Conservation (phyloP, 2,888 invertebrate genomes). For the Diachrysia chrysitis region DNA sequence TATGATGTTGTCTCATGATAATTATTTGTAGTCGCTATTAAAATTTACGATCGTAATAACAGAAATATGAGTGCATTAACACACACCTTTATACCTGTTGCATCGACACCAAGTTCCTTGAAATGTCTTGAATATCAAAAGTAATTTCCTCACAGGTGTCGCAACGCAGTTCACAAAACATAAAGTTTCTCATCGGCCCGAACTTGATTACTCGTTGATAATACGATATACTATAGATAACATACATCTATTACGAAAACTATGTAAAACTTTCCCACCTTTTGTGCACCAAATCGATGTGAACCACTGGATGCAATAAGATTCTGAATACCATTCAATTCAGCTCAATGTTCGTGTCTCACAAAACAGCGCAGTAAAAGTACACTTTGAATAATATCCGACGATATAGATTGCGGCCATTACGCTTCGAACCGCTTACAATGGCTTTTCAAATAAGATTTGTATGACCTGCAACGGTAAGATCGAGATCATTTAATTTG, state of each 20-base stretch:
- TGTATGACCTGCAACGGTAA: slow-evolving; percentile 21
- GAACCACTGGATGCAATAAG: slow-evolving; percentile 56
- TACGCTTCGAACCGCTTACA: slow-evolving; percentile 39
- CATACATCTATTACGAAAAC: slow-evolving; percentile 42
- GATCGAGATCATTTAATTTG: slow-evolving; percentile 65
- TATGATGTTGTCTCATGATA: not conserved
- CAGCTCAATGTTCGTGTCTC: slow-evolving; percentile 44
- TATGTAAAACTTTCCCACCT: slow-evolving; percentile 61
- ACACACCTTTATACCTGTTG: not conserved
- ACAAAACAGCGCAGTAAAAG: slow-evolving; percentile 54
- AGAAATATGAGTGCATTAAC: slow-evolving; percentile 34
- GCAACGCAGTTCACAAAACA: slow-evolving; percentile 24
- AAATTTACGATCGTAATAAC: not conserved
- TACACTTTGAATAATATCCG: slow-evolving; percentile 49
- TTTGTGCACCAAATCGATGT: slow-evolving; percentile 53
- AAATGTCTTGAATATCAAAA: slow-evolving; percentile 4
- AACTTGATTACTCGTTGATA: slow-evolving; percentile 28
- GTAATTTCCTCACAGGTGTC: not conserved
- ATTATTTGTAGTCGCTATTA: not conserved
- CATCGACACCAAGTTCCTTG: not conserved
- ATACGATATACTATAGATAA: slow-evolving; percentile 38
- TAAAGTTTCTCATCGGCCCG: slow-evolving; percentile 18
- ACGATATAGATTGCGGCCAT: slow-evolving; percentile 52
- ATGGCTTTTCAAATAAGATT: slow-evolving; percentile 45
- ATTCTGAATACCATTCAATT: slow-evolving; percentile 47